Conservation (phyloP, 2,888 invertebrate species). For the Acronicta psi region DNA sequence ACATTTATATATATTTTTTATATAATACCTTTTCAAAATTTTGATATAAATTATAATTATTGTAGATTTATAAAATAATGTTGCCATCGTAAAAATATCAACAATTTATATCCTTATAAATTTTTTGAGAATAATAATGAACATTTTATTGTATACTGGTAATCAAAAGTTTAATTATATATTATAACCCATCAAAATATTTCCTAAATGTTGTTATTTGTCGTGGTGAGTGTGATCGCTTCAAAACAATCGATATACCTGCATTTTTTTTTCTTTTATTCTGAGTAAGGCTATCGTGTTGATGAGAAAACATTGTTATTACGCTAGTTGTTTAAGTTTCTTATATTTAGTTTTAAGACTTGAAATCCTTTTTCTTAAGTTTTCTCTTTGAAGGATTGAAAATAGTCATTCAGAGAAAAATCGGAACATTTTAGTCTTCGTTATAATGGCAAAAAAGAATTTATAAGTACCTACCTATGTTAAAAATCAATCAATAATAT, state of each 20-base stretch:
- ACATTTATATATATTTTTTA: too few relatives aligned
- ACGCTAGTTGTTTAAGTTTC: conserved; percentile 40
- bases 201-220: conserved; percentile 35
- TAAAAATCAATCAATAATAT: too few relatives aligned
- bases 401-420: background rate
- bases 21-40: too few relatives aligned
- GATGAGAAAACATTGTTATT: conserved; percentile 33
- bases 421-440: too few relatives aligned
- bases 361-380: conserved; percentile 30
- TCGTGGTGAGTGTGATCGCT: conserved; percentile 39
- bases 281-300: conserved; percentile 36
- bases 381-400: conserved; percentile 28
- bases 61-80: background rate
- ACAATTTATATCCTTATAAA: too few relatives aligned
- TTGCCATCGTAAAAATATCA: background rate
- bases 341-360: conserved; percentile 27
- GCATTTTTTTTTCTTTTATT: conserved; percentile 13
- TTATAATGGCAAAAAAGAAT: too few relatives aligned
- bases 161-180: conserved; percentile 23
- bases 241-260: conserved; percentile 18
- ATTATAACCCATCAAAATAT: conserved; percentile 1
- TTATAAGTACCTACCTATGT: too few relatives aligned
- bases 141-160: conserved; percentile 22
- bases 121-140: too few relatives aligned
- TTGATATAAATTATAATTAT: too few relatives aligned